A percentile compares a stretch with the other conserved stretches of the same genome.
Conservation (phyloP, 2,888 invertebrate genomes). For the Aromia moschata region DNA sequence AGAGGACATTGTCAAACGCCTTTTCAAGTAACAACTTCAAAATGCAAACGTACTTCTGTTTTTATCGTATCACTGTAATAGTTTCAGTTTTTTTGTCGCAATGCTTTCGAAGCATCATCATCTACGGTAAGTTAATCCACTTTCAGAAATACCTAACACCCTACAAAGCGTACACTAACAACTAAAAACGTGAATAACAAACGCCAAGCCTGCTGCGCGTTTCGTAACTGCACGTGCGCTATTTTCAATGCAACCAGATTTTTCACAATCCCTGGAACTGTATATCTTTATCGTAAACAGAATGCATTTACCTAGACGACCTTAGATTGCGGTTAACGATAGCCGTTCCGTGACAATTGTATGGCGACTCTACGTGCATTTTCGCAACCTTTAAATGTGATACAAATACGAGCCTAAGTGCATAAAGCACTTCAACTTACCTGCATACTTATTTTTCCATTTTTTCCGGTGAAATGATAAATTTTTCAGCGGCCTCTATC, state of each 20-base stretch:
- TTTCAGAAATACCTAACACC: constrained; percentile 16
- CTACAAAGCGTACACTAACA: constrained; percentile 6
- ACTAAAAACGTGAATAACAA: background rate
- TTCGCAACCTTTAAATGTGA: no score
- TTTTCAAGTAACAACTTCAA: no score
- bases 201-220: constrained; percentile 3
- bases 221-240: constrained; percentile 4
- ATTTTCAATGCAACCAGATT: background rate
- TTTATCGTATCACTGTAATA: no score
- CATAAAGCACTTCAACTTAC: no score
- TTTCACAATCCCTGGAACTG: background rate
- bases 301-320: background rate
- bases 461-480: no score
- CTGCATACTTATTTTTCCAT: no score
- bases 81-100: no score
- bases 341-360: background rate
- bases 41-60: no score
- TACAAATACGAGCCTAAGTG: no score
- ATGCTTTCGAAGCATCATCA: background rate
- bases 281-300: background rate
- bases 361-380: no score
- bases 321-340: background rate
- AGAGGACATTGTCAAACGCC: no score
- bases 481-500: no score
- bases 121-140: constrained; percentile 12